Percentiles rank a stretch among this genome's conserved stretches.
These are phyloP conservation scores for Luehdorfia chinensis DNA, from an alignment of 1,140 invertebrate genomes.

Conservation along the genomic window DNA sequence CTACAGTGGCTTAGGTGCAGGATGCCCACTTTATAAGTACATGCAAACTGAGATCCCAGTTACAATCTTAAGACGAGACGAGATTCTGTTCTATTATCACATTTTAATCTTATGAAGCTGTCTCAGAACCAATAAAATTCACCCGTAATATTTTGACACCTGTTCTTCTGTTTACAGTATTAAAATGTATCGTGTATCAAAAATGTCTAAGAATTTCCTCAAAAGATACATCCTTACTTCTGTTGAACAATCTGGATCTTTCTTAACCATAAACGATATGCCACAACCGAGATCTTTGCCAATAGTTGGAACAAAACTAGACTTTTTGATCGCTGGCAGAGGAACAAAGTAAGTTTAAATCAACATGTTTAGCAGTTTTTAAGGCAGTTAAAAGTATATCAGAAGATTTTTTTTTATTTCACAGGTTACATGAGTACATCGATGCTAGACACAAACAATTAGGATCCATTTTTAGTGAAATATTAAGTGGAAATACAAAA, in stretches of 20 bases:
- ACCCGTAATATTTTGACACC: too few relatives aligned
- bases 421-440: slow-evolving; percentile 81
- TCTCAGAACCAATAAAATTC: too few relatives aligned
- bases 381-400: background rate
- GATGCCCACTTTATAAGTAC: too few relatives aligned
- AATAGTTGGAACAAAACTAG: slow-evolving; percentile 52
- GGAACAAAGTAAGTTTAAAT: slow-evolving; percentile 46
- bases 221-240: slow-evolving; percentile 14
- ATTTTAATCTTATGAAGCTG: too few relatives aligned
- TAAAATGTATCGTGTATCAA: slow-evolving; percentile 17
- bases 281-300: slow-evolving; percentile 46
- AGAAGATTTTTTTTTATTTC: background rate
- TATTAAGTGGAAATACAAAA: slow-evolving; percentile 79
- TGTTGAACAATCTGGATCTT: slow-evolving; percentile 12
- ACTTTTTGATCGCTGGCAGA: slow-evolving; percentile 45
- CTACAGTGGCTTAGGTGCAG: too few relatives aligned
- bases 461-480: slow-evolving; percentile 86
- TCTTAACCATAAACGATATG: slow-evolving; percentile 37
- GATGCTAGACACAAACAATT: slow-evolving; percentile 83
- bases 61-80: too few relatives aligned
- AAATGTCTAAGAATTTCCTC: slow-evolving; percentile 4
- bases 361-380: too few relatives aligned
- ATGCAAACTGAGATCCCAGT: too few relatives aligned
- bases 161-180: too few relatives aligned
- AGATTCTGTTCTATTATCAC: too few relatives aligned